Base-by-base conservation (phyloP, 2,113 vertebrate genomes). In the Pipa parva region DNA sequence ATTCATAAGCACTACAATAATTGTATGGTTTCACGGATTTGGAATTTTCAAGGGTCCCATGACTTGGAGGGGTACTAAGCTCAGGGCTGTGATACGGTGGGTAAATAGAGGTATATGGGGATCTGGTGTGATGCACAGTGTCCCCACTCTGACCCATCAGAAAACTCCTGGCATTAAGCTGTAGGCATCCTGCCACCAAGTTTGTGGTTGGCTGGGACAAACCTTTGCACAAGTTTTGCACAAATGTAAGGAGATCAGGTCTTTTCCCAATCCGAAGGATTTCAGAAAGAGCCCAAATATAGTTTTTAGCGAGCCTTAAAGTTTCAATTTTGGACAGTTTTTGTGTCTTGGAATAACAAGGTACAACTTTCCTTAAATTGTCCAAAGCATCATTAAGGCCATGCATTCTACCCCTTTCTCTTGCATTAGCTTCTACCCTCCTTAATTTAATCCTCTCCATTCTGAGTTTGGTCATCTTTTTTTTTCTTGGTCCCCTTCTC, bases 271-370 rank as follows among this genome's bases (percentile, higher is more conserved):
- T 92, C 72, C 94, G 90, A 73, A 99, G 87, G 45, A 97, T 99
- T 88, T 99, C 97, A 2, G 96, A 95, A 77, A 99, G 90, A 79
- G 97, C 97, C 94, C 96, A 98, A 82, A 99, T 99, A 81, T 99
- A 99, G 78, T 99, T 99, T 81, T 99, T 99, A 48, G 97, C 97
- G 74, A 99, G 84, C 75, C 97, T 91, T 59, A 99, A 85, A 26
- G 97, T 99, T 87, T 99, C 97, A 67, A 99, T 99, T 85, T 99
- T 99, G 74, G 96, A 99, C 21, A 99, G 92, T 86, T 99, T 99
- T 74, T 99, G 97, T 68, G 97, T 98, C 84, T 98, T 99, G 36
- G 97, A 99, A 81, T 99, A 99, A 71, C 97, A 99, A 42, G 97
- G 97, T 75, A 99, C 97, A 63, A 99, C 97, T 89, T 98, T 99